phyloP scores from a whole-genome alignment of 1,140 invertebrate genomes.

The Drosophila miranda region DNA sequence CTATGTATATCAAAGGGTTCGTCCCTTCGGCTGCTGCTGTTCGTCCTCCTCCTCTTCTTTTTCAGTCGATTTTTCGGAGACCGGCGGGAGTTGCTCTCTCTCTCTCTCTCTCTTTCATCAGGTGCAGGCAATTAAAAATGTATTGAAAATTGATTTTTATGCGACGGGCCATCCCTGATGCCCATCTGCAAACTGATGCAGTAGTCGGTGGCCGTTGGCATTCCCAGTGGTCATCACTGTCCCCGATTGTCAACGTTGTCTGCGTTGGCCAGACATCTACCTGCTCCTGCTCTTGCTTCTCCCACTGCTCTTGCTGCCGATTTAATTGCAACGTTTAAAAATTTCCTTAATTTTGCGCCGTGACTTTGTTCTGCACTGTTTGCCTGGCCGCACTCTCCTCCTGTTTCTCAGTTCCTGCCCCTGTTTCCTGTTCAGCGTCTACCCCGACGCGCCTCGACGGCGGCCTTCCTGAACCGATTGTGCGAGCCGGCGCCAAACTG shows the following conservation, averaged over 20 bases:
- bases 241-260: conserved; percentile 32
- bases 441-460: conserved; percentile 48
- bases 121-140: conserved; percentile 47
- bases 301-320: conserved; percentile 13
- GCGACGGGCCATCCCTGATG: conserved; percentile 9
- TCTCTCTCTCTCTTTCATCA: neutral
- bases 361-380: conserved; percentile 27
- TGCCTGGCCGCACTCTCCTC: neutral
- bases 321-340: conserved; percentile 56
- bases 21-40: neutral
- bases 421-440: conserved; percentile 16
- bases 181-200: neutral
- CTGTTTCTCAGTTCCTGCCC: neutral
- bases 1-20: conserved; percentile 2
- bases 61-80: neutral
- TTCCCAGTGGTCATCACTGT: conserved; percentile 27
- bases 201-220: conserved; percentile 5
- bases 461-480: conserved; percentile 76
- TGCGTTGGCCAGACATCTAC: conserved; percentile 23
- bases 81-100: neutral
- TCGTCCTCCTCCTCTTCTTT: neutral
- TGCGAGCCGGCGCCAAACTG: conserved; percentile 58
- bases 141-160: conserved; percentile 57
- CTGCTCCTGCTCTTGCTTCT: neutral
- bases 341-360: conserved; percentile 50